Percentiles rank a stretch among this genome's conserved stretches.
Evolutionary conservation across 2,113 vertebrate species (phyloP).

Genomic region (Halcyon malimbica): DNA sequence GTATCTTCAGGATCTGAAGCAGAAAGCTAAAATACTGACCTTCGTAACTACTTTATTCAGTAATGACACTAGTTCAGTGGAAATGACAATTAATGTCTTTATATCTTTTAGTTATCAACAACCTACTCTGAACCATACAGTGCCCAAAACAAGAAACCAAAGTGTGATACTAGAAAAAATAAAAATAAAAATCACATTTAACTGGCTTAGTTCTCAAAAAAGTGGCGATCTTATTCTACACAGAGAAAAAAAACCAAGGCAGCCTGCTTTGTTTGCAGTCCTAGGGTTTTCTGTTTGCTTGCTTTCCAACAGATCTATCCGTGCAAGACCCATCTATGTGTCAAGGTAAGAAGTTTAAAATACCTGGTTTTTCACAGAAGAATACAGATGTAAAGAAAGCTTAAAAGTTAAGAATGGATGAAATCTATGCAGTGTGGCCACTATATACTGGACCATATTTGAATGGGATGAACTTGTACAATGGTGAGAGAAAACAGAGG

Average conservation of each 20-base stretch:
- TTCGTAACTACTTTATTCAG: neutral
- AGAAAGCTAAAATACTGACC: neutral
- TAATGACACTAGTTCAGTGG: neutral
- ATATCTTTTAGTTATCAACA: neutral
- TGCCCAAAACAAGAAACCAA: neutral
- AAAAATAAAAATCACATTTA: neutral
- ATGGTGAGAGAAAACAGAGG: neutral
- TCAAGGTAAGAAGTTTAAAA: neutral
- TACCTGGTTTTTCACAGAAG: neutral
- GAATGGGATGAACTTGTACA: neutral
- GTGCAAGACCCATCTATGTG: neutral
- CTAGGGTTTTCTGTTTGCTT: neutral
- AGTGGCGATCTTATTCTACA: neutral
- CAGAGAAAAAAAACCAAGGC: neutral
- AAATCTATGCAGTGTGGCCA: neutral
- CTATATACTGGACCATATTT: accelerated
- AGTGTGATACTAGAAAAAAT: neutral
- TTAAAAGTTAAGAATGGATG: neutral
- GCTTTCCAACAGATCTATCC: neutral
- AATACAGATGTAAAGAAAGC: neutral
- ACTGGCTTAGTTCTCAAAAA: neutral
- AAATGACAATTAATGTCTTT: neutral
- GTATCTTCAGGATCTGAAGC: neutral
- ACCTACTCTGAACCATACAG: neutral
- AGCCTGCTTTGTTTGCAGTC: neutral